These are phyloP conservation scores for Limnothrissa miodon DNA, from an alignment of 2,113 vertebrate species.

Conservation along the genomic window DNA sequence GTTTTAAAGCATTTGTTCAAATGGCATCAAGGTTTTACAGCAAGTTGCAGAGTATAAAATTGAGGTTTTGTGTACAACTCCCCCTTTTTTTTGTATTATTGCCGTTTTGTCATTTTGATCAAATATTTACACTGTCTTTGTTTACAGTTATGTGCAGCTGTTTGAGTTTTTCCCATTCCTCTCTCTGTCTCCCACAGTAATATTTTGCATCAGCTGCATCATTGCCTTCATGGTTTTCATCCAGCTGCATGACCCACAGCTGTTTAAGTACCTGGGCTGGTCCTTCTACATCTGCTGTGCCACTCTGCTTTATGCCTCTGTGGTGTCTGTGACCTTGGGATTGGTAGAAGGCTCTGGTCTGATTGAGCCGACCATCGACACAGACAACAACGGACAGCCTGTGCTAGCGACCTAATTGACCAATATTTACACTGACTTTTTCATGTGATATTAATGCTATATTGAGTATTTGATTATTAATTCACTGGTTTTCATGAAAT, in stretches of 20 bases:
- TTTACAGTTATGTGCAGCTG: not conserved
- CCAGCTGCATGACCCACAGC: slow-evolving; percentile 18
- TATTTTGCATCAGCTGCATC: slow-evolving; percentile 36
- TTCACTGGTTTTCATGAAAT: not conserved
- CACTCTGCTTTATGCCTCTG: slow-evolving; percentile 41
- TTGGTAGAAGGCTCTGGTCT: slow-evolving; percentile 14
- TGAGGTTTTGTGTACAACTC: not conserved
- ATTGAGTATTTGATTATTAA: not conserved
- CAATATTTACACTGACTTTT: not conserved
- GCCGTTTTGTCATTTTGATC: not conserved
- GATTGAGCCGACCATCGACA: slow-evolving; percentile 25
- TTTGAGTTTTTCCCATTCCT: not conserved
- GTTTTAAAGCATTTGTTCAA: not conserved
- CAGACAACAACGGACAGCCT: not conserved
- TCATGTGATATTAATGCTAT: not conserved
- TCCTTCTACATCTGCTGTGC: slow-evolving; percentile 55
- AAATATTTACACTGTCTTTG: not conserved
- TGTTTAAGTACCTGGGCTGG: slow-evolving; percentile 47
- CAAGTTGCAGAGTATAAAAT: too few relatives aligned
- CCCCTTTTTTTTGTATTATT: not conserved
- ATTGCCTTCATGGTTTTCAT: slow-evolving; percentile 43
- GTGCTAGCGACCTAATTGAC: not conserved
- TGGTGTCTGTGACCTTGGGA: slow-evolving; percentile 39
- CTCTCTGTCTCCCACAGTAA: slow-evolving; percentile 26
- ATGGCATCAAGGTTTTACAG: not conserved